Conservation (phyloP, 2,888 invertebrate genomes). For the Trachelus troglodyta region DNA sequence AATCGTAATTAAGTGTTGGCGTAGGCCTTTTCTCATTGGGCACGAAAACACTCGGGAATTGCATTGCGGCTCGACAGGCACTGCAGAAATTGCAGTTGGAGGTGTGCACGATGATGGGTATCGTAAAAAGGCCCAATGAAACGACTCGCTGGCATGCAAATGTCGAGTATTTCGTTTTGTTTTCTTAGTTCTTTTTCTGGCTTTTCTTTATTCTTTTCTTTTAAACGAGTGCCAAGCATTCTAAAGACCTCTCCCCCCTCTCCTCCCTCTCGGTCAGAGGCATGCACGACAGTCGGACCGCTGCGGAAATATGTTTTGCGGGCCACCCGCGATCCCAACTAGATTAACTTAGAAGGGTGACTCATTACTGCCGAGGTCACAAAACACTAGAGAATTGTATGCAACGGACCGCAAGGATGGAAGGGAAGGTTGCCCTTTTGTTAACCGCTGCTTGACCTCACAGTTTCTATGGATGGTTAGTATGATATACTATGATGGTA, state of each 20-base stretch:
- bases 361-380: conserved; percentile 36
- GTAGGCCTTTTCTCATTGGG: neutral
- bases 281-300: neutral
- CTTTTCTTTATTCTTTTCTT: neutral
- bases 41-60: neutral
- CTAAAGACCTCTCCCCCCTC: neutral
- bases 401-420: conserved; percentile 23
- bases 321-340: neutral
- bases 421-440: conserved; percentile 22
- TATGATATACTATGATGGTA: neutral
- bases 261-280: neutral
- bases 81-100: neutral
- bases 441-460: conserved; percentile 29
- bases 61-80: neutral
- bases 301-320: neutral
- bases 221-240: neutral
- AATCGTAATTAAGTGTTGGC: neutral
- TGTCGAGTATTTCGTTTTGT: neutral
- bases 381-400: conserved; percentile 25
- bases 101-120: neutral
- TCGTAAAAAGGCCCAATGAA: neutral
- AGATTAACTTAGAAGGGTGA: conserved; percentile 19
- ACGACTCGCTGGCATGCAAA: neutral
- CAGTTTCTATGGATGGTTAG: conserved; percentile 5
- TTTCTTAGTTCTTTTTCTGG: neutral